Evolutionary conservation across 2,888 invertebrate species (phyloP), one percentile per base, ranked within the genome.

Genomic region (Drosophila leonis): DNA sequence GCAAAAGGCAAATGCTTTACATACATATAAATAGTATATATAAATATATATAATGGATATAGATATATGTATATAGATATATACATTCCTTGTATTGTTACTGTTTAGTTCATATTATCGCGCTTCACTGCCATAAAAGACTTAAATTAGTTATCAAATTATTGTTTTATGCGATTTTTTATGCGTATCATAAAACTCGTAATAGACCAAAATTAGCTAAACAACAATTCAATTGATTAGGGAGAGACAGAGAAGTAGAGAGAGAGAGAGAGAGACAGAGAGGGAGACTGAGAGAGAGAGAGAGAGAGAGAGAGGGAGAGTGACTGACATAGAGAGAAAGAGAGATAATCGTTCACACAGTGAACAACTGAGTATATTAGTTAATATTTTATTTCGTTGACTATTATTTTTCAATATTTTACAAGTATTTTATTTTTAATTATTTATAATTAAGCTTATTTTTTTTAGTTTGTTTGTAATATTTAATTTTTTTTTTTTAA

Each of bases 91-190:
- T 27, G 18, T 46, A 20, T 37, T 33, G 48, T 2, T 27, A 15
- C 29, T 49, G 35, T 35, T 24, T 10, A 52, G 37, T 39, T 54
- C 54, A 12, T 20, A 39, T 60, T 29, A 44, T 33, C 24, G 33
- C 37, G 29, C 35, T 15, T 12, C n/a, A n/a, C 0, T 1, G 35
- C 8, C 63, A 59, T 59, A 31, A 65, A 63, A 37, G 42, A 39
- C 65, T 65, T 65, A 31, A 65, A 65, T 65, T 37, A 31, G 52
- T 44, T 49, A 35, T 65, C 42, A 65, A 65, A 52, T 65, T 20
- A 65, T 65, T 44, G 29, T 44, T 63, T 41, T 52, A 52, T 52
- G 42, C 27, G 44, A 64, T 15, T 63, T 29, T 33, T 42, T 62
- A 24, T 42, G 20, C 20, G 35, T 4, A 12, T 27, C 65, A 35